Base-by-base conservation (phyloP, 1,140 invertebrate genomes). In the Zaprionus capensis region DNA sequence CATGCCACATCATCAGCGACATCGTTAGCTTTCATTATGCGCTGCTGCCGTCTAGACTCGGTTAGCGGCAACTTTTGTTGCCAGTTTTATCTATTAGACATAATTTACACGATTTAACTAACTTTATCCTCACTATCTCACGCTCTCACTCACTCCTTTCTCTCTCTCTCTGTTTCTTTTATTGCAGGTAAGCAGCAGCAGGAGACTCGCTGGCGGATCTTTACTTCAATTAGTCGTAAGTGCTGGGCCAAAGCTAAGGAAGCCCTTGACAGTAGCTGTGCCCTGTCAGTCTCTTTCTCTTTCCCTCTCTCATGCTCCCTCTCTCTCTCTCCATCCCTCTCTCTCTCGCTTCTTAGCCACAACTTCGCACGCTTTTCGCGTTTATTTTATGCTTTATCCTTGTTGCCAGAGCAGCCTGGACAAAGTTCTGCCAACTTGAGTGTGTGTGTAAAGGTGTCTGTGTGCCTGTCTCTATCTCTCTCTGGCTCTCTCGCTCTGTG, bases 191-290 rank as follows among this genome's bases (percentile, higher is more conserved):
- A 90, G 84, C 17, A 65, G 61, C 67, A 41, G 49, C 76, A 56
- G 63, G 7, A 46, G 17, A 7, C 38, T 9, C n/a, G 38, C 38
- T 17, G 41, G 41, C 36, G 4, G 7, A 46, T 79, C 76, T 65
- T 79, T 76, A 58, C 85, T 90, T 90, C 85, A 90, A 90, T 90
- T 90, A 90, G 85, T 90, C 85, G 81, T 76, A 85, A 90, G 85
- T 90, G 85, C 85, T 78, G 69, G 56, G 66, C 41, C 67, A 55
- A 74, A 58, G 63, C 28, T 15, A 62, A 34, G 56, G 49, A 46
- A 49, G 38, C 63, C 41, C 28, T 51, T 74, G 56, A 44, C 28
- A 6, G 28, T 28, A 28, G 28, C 28, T 28, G 28, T 28, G 28
- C 28, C 6, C 28, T 31, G 28, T 31, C 51, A 76, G 65, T 63